These are phyloP conservation scores for Corythaixoides concolor DNA, from an alignment of 2,113 vertebrate genomes.

Conservation along the genomic window DNA sequence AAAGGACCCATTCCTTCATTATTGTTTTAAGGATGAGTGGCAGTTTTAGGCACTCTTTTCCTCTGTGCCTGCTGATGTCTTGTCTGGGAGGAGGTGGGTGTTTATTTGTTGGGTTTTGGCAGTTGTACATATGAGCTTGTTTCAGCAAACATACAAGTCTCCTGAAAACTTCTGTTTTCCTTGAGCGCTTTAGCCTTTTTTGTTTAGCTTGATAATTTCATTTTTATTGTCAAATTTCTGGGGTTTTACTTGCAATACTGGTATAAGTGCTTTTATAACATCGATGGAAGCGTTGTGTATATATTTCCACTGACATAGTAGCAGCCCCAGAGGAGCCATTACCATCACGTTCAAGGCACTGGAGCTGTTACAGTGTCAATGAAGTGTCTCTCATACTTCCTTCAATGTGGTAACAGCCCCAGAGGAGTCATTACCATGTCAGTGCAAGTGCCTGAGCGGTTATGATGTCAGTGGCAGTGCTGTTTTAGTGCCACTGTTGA, in stretches of 20 bases:
- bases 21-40: background rate
- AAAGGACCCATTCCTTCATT: background rate
- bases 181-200: background rate
- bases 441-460: background rate
- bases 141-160: background rate
- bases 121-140: background rate
- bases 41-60: background rate
- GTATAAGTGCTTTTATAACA: background rate
- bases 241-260: background rate
- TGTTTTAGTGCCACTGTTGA: conserved; percentile 4
- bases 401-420: conserved; percentile 4
- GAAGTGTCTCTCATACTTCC: conserved; percentile 45
- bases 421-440: conserved; percentile 11
- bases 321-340: background rate
- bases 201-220: background rate
- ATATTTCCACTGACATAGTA: background rate
- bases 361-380: conserved; percentile 45
- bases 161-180: background rate
- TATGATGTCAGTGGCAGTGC: conserved; percentile 4
- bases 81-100: background rate
- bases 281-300: background rate
- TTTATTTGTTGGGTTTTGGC: background rate
- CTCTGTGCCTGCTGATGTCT: background rate
- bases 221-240: background rate
- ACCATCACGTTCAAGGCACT: background rate